Evolutionary conservation across 2,113 vertebrate genomes (phyloP).

Genomic region (Neoarius graeffei): DNA sequence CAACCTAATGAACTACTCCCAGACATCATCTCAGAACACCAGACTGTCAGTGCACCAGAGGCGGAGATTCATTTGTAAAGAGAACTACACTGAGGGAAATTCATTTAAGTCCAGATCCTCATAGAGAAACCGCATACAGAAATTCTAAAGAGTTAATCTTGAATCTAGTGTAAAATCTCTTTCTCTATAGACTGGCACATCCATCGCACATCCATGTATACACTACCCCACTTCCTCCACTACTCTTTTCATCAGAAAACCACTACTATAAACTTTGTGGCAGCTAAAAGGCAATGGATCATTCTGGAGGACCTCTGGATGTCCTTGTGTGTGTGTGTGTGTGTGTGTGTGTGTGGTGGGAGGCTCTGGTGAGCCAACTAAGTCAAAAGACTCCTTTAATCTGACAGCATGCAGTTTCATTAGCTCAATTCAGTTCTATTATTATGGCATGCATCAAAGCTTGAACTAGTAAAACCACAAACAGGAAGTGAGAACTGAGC

Average conservation of each 20-base stretch:
- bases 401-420: slow-evolving; percentile 75
- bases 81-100: slow-evolving; percentile 67
- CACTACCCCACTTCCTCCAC: slow-evolving; percentile 54
- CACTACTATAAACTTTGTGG: slow-evolving; percentile 68
- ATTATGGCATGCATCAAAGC: slow-evolving; percentile 75
- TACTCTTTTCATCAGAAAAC: slow-evolving; percentile 64
- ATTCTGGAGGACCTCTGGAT: slow-evolving; percentile 41
- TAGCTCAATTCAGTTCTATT: slow-evolving; percentile 76
- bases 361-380: slow-evolving; percentile 57
- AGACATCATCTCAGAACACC: slow-evolving; percentile 72
- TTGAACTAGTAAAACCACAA: slow-evolving; percentile 73
- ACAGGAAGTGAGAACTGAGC: slow-evolving; percentile 70
- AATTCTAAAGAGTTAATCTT: slow-evolving; percentile 47
- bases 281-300: slow-evolving; percentile 50
- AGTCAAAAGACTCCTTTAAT: slow-evolving; percentile 74
- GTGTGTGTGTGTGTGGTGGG: slow-evolving; percentile 65
- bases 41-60: slow-evolving; percentile 72
- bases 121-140: slow-evolving; percentile 52
- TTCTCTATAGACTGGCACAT: slow-evolving; percentile 51
- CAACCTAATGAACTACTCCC: slow-evolving; percentile 73
- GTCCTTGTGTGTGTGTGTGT: slow-evolving; percentile 52
- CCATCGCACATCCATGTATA: slow-evolving; percentile 63
- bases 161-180: slow-evolving; percentile 17
- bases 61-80: slow-evolving; percentile 64
- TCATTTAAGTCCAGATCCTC: slow-evolving; percentile 62